Percentiles rank a stretch among this genome's conserved stretches.
These are phyloP conservation scores for Luffia ferchaultella DNA, from an alignment of 2,888 invertebrate species.

Conservation along the genomic window DNA sequence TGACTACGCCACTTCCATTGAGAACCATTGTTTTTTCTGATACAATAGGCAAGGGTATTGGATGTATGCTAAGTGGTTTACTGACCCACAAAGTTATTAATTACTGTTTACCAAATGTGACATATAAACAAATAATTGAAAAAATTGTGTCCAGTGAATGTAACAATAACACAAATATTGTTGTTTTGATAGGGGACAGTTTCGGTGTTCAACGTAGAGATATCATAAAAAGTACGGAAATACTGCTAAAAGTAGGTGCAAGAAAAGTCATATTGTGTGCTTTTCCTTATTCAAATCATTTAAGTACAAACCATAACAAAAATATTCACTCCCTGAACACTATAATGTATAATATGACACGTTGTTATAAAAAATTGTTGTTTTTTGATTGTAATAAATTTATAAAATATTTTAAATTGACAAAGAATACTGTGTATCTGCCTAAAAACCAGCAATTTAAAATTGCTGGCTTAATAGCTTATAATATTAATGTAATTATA, in stretches of 20 bases:
- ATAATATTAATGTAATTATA: too few species aligned
- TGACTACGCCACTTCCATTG: too few species aligned
- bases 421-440: not conserved
- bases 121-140: too few species aligned
- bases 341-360: not conserved
- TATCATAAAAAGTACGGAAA: not conserved
- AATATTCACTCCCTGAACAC: not conserved
- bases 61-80: too few species aligned
- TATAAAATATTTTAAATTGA: not conserved
- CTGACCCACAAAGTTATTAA: too few species aligned
- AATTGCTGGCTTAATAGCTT: not conserved
- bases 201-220: not conserved
- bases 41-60: too few species aligned
- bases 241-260: not conserved
- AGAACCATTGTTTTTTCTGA: too few species aligned
- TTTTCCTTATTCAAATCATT: not conserved
- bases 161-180: too few species aligned
- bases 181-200: not conserved
- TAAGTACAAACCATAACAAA: not conserved
- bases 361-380: not conserved
- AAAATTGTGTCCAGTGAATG: too few species aligned
- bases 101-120: too few species aligned
- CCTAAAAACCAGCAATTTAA: not conserved
- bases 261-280: not conserved
- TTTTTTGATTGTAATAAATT: not conserved